phyloP scores from a whole-genome alignment of 2,113 vertebrate genomes.

The Nothobranchius furzeri region DNA sequence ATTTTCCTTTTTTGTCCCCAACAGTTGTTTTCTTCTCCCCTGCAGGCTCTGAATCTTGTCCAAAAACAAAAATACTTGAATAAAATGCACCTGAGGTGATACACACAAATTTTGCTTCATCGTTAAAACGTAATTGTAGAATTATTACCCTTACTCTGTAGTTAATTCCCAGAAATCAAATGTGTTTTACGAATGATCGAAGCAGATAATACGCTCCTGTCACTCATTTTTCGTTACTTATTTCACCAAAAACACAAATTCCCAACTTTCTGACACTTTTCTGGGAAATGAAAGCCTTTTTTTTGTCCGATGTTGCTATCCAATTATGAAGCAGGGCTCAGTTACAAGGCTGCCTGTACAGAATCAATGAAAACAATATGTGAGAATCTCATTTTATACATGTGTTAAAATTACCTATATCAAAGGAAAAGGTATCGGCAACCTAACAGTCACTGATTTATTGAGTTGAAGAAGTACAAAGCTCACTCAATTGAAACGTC shows the following conservation, averaged over 20 bases:
- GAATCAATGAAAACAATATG: conserved; percentile 79
- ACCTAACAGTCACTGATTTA: conserved; percentile 29
- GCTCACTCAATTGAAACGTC: background rate
- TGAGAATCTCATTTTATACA: conserved; percentile 56
- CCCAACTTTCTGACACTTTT: conserved; percentile 10
- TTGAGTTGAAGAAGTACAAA: conserved; percentile 13
- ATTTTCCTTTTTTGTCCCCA: background rate
- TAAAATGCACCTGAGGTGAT: conserved; percentile 19
- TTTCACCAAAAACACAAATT: conserved; percentile 16
- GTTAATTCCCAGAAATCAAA: too few species aligned
- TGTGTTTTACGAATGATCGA: background rate
- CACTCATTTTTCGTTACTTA: conserved; percentile 4
- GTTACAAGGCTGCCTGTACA: conserved; percentile 70
- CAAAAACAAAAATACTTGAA: conserved; percentile 19
- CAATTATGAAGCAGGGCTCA: conserved; percentile 70
- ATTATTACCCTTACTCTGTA: too few species aligned
- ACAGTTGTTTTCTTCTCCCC: background rate
- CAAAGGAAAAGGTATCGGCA: conserved; percentile 54
- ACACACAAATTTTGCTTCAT: conserved; percentile 32
- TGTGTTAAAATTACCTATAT: conserved; percentile 41
- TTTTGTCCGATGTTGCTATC: conserved; percentile 52
- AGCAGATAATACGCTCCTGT: background rate
- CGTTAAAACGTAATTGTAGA: conserved; percentile 3
- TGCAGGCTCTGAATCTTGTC: conserved; percentile 14
- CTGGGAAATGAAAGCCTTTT: conserved; percentile 26